Conservation (phyloP, 92 coral and sea anemone genomes). For the Desmophyllum pertusum region DNA sequence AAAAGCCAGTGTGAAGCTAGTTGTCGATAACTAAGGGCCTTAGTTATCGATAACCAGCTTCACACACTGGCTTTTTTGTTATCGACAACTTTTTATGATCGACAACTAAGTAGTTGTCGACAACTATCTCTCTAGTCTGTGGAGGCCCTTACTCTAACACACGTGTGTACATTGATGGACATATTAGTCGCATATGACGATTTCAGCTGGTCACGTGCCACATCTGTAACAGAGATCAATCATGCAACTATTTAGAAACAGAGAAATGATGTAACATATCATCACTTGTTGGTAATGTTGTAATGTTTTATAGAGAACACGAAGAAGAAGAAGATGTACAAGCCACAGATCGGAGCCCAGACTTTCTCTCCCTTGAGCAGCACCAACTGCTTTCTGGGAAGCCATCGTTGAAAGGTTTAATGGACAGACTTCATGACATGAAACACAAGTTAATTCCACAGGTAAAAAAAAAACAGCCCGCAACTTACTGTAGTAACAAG, state of each 20-base stretch:
- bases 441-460: constrained; percentile 50
- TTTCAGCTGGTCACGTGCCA: background rate
- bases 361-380: constrained; percentile 83
- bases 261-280: background rate
- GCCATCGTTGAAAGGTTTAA: constrained; percentile 68
- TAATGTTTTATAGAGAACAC: constrained; percentile 31
- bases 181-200: background rate
- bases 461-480: constrained; percentile 65
- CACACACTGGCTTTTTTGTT: background rate
- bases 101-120: too few species aligned
- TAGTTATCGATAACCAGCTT: too few species aligned
- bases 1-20: too few species aligned
- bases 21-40: too few species aligned
- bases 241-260: too few species aligned
- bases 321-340: constrained; percentile 42
- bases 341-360: constrained; percentile 65
- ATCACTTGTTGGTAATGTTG: background rate
- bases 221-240: background rate
- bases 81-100: too few species aligned
- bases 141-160: too few species aligned
- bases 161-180: background rate
- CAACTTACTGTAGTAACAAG: too few species aligned
- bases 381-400: constrained; percentile 84
- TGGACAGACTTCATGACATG: constrained; percentile 52
- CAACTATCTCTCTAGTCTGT: too few species aligned